phyloP scores from a whole-genome alignment of 2,888 invertebrate species.

The Gisinianus flammeolus region DNA sequence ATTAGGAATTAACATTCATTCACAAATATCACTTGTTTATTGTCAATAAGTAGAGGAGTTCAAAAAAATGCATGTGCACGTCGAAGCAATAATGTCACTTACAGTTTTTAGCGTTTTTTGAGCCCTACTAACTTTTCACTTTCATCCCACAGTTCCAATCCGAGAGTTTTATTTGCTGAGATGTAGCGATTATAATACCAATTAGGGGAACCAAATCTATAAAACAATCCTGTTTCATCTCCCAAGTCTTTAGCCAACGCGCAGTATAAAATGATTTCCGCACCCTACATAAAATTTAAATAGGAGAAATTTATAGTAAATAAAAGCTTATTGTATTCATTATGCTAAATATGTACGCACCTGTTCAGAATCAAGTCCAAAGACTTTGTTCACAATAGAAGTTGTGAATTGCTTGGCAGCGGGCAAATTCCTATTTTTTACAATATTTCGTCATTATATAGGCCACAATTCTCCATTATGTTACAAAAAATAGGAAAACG shows the following conservation, averaged over 20 bases:
- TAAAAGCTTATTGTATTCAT: background rate
- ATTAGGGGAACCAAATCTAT: background rate
- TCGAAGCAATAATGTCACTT: too few relatives aligned
- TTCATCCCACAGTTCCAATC: slow-evolving; percentile 13
- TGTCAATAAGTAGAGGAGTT: too few relatives aligned
- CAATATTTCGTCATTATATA: too few relatives aligned
- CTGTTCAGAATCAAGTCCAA: background rate
- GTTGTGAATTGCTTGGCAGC: background rate
- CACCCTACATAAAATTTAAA: slow-evolving; percentile 19
- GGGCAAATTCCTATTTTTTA: background rate
- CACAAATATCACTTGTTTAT: too few relatives aligned
- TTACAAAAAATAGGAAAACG: too few relatives aligned
- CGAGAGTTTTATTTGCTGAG: background rate
- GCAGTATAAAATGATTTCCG: slow-evolving; percentile 26
- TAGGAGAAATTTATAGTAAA: too few relatives aligned
- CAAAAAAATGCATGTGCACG: too few relatives aligned
- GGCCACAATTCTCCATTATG: too few relatives aligned
- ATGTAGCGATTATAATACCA: background rate
- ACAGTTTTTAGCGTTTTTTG: background rate
- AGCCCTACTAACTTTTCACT: slow-evolving; percentile 28
- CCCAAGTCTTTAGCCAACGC: slow-evolving; percentile 13
- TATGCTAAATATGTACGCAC: background rate
- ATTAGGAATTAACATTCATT: too few relatives aligned
- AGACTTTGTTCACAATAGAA: background rate
- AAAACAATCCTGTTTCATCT: slow-evolving; percentile 22